Evolutionary conservation across 2,888 invertebrate species (phyloP).

Genomic region (Drosophila parthenogenetica): DNA sequence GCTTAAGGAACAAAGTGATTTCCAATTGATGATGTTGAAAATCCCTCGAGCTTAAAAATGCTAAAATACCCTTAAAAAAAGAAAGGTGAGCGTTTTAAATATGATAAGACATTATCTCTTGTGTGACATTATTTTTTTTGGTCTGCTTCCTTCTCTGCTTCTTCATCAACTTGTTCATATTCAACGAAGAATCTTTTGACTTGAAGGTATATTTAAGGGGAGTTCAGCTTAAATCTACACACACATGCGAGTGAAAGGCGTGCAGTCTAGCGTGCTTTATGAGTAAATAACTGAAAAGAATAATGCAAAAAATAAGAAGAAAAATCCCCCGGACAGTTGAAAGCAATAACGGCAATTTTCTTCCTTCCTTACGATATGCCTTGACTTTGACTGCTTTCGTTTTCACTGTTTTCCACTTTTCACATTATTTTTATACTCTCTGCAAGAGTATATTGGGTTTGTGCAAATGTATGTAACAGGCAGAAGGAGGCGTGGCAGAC

Average conservation of each 20-base stretch:
- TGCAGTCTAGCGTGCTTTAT: conserved; percentile 38
- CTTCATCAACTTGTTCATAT: neutral
- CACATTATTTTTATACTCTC: neutral
- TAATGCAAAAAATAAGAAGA: neutral
- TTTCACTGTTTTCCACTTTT: neutral
- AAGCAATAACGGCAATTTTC: conserved; percentile 46
- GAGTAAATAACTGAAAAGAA: too few species aligned
- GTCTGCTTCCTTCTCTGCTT: neutral
- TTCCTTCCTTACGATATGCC: conserved; percentile 23
- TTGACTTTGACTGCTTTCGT: conserved; percentile 8
- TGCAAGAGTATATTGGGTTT: too few species aligned
- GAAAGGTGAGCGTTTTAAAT: conserved; percentile 1
- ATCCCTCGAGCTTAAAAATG: neutral
- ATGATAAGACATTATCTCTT: conserved; percentile 11
- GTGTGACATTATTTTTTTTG: neutral
- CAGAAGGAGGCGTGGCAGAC: too few species aligned
- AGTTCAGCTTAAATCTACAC: conserved; percentile 9
- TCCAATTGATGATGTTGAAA: neutral
- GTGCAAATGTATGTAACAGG: too few species aligned
- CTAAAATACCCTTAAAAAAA: neutral
- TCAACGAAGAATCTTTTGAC: neutral
- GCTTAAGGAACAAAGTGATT: neutral
- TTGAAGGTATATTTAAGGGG: neutral
- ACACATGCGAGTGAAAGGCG: conserved; percentile 17
- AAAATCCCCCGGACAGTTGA: conserved; percentile 23